Evolutionary conservation across 2,888 invertebrate genomes (phyloP).

Genomic region (Melanophora roralis): DNA sequence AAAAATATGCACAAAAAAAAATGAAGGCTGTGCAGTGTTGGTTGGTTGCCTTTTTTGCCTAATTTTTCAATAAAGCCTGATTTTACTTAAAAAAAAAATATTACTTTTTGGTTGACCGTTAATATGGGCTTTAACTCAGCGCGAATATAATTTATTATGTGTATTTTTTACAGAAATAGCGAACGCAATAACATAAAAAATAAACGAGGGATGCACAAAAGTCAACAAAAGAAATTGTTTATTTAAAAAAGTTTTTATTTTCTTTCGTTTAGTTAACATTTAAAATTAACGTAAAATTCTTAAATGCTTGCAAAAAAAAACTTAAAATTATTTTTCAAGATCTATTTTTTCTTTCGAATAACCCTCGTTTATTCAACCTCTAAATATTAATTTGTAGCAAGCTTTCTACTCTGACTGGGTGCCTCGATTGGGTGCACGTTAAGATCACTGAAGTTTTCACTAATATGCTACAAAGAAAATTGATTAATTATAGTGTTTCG

Average conservation of each 20-base stretch:
- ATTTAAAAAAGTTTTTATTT: too few relatives aligned
- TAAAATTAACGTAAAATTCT: too few relatives aligned
- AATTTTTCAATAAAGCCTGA: slow-evolving; percentile 38
- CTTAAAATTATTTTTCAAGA: too few relatives aligned
- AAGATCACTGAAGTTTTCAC: slow-evolving; percentile 55
- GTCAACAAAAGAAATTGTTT: too few relatives aligned
- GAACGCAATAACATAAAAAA: slow-evolving; percentile 30
- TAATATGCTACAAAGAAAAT: slow-evolving; percentile 58
- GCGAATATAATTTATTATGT: slow-evolving; percentile 75
- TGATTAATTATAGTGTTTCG: slow-evolving; percentile 61
- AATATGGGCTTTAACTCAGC: slow-evolving; percentile 73
- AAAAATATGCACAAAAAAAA: slow-evolving; percentile 30
- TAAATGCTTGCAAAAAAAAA: too few relatives aligned
- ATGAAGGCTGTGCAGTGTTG: slow-evolving; percentile 48
- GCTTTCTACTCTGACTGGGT: neutral
- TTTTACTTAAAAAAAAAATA: slow-evolving; percentile 37
- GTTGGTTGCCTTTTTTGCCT: slow-evolving; percentile 3
- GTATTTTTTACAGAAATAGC: slow-evolving; percentile 64
- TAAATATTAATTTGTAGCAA: neutral
- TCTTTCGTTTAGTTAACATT: too few relatives aligned
- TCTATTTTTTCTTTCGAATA: neutral
- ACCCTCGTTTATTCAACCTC: slow-evolving; percentile 13
- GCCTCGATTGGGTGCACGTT: slow-evolving; percentile 23
- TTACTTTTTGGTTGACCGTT: slow-evolving; percentile 54
- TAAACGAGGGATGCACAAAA: slow-evolving; percentile 4